Evolutionary conservation across 1,140 invertebrate species (phyloP), one percentile per base, ranked within the genome.

Genomic region (Bactericera cockerelli): DNA sequence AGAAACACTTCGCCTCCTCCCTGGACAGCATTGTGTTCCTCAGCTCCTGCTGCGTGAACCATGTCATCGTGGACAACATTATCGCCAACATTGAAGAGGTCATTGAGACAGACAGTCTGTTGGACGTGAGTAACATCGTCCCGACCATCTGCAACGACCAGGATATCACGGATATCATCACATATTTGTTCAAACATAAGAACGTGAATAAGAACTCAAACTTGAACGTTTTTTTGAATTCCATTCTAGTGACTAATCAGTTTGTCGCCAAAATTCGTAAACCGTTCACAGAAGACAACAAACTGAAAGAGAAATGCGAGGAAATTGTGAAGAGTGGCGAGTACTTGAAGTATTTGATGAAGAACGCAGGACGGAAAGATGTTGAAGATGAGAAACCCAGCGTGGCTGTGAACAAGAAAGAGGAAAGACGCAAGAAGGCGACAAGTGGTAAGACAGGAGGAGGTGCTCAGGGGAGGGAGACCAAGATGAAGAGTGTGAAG

Each of bases 401-500:
- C 25, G 69, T 69, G 22, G 87, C 86, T 74, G 72, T 77, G 10
- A 87, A 88, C 64, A 84, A 81, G 62, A 84, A 87, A 65, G 90
- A 95, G 55, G 90, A 95, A 66, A 75, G 91, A 31, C 78, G 88
- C 61, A 91, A 91, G 67, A 93, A 93, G 71, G 89, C 90, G 1
- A 72, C 82, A 26, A 78, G 79, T 60, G 89, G 90, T 2, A 93
- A 93, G 77, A 79, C 77, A 49, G 90, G 91, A 26, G 91, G 93
- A 31, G 92, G 92, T 13, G 82, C 82, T 26, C 92, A 95, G 65
- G 70, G 42, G 22, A 49, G 42, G 42, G 42, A 49, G 19, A 49
- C 42, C 3, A 49, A 49, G 19, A 49, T 22, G n/a, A 49, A 49
- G 19, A 49, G 42, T 16, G 42, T 49, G 22, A 49, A 49, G 22